phyloP scores from a whole-genome alignment of 2,113 vertebrate species.

The pig (Sus scrofa) region T2T-Sscrofa CM000814.6:97281501-97282000 shows the following conservation, averaged over 20 bases:
- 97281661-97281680: constrained; percentile 89
- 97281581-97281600: constrained; percentile 84
- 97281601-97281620: constrained; percentile 83
- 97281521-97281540: constrained; percentile 79
- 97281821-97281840: constrained; percentile 91
- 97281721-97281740: constrained; percentile 78
- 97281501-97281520: not conserved
- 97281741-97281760: constrained; percentile 87
- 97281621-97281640: constrained; percentile 84
- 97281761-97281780: constrained; percentile 91
- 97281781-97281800: constrained; percentile 88
- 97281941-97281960: constrained; percentile 84
- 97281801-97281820: constrained; percentile 91
- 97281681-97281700: constrained; percentile 89
- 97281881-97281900: constrained; percentile 90
- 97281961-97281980: constrained; percentile 89
- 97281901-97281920: constrained; percentile 88
- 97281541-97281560: constrained; percentile 78
- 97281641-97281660: constrained; percentile 84
- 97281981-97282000: constrained; percentile 85
- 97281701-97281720: constrained; percentile 85
- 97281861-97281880: constrained; percentile 90
- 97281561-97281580: constrained; percentile 82
- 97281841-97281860: constrained; percentile 88
- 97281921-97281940: constrained; percentile 88